These are phyloP conservation scores for Empidonax traillii DNA, from an alignment of 2,113 vertebrate species.

Conservation along the genomic window DNA sequence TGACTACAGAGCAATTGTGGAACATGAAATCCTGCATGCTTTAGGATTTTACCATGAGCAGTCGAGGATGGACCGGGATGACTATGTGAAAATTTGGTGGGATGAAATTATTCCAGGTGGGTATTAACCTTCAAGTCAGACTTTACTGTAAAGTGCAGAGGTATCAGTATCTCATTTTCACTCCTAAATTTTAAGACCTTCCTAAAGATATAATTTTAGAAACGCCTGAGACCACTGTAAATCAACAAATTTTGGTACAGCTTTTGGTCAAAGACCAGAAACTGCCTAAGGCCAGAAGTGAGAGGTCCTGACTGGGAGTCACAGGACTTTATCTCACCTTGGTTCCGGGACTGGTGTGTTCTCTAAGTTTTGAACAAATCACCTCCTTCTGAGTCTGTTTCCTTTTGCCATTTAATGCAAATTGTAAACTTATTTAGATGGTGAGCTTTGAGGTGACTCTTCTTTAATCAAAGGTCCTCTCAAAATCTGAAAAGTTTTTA, in stretches of 20 bases:
- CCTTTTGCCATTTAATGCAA: not conserved
- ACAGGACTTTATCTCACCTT: not conserved
- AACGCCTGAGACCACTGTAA: not conserved
- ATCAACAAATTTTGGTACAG: not conserved
- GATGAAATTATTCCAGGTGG: slow-evolving; percentile 81
- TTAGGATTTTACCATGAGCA: slow-evolving; percentile 93
- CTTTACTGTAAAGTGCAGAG: not conserved
- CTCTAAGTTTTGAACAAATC: not conserved
- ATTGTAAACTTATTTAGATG: not conserved
- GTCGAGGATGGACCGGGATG: slow-evolving; percentile 87
- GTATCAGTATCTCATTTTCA: not conserved
- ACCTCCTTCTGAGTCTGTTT: not conserved
- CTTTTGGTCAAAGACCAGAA: not conserved
- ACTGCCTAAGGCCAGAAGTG: not conserved
- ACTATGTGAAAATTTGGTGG: slow-evolving; percentile 90
- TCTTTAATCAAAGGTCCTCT: not conserved
- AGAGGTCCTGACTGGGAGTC: not conserved
- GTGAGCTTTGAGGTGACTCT: not conserved
- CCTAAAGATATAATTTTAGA: not conserved
- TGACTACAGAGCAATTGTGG: slow-evolving; percentile 85
- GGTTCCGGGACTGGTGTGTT: not conserved
- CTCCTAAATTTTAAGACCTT: not conserved
- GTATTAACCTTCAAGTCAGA: not conserved
- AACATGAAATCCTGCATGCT: slow-evolving; percentile 89
- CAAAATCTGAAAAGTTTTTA: not conserved